Evolutionary conservation across 2,113 vertebrate species (phyloP).

Genomic region (Sylvietta virens): DNA sequence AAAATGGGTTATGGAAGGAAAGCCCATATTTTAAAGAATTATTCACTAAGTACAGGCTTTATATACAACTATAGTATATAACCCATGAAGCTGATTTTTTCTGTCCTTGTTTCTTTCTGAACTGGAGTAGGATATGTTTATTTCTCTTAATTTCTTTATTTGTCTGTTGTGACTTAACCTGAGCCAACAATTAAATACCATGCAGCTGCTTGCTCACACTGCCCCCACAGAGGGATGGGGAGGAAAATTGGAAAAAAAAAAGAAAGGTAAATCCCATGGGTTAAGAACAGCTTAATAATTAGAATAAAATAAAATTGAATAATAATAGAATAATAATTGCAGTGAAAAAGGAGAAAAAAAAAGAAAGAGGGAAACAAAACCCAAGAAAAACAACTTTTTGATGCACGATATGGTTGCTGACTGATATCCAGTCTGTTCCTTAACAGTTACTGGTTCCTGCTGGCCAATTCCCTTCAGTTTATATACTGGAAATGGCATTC

Average conservation of each 20-base stretch:
- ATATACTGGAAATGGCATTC: not conserved
- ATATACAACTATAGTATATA: not conserved
- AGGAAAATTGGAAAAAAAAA: not conserved
- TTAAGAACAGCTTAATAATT: not conserved
- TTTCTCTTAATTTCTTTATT: not conserved
- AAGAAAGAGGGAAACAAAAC: not conserved
- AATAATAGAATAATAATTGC: not conserved
- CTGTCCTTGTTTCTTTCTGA: not conserved
- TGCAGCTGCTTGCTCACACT: not conserved
- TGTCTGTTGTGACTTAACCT: not conserved
- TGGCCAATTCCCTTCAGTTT: not conserved
- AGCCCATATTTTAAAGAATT: not conserved
- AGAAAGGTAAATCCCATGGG: not conserved
- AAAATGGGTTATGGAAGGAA: not conserved
- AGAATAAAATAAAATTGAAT: not conserved
- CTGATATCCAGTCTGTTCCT: not conserved
- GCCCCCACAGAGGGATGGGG: not conserved
- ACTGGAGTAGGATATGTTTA: not conserved
- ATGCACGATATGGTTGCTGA: accelerated
- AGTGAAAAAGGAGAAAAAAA: not conserved
- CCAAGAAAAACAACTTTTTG: not conserved
- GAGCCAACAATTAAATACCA: not conserved
- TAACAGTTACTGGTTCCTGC: not conserved
- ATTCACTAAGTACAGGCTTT: not conserved
- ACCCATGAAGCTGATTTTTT: not conserved